Evolutionary conservation across 2,113 vertebrate genomes (phyloP), one percentile per base, ranked within the genome.

Genomic region (Beaufortia kweichowensis): DNA sequence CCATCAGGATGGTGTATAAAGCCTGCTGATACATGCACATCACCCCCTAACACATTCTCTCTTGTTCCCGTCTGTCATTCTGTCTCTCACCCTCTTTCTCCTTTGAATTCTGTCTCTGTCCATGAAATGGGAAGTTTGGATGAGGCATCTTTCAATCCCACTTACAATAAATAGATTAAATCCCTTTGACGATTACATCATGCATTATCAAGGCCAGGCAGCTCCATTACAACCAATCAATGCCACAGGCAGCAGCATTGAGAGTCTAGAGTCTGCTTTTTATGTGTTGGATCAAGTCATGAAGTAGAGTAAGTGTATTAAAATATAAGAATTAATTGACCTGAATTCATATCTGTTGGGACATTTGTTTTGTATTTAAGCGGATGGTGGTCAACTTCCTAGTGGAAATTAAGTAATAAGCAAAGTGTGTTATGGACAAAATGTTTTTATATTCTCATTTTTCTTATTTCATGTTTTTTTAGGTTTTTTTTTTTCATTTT

Each of bases 141-240:
- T 88, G 87, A 85, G 87, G 69, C 35, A 41, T 4, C 55, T 79
- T 86, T 83, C 87, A 88, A 90, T 90, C 90, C 90, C 91, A 88
- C 84, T 76, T 90, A 91, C 89, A 90, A 91, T 87, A 89, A 89
- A 88, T 87, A 87, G 90, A 95, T 95, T 92, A 95, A 95, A 93
- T 87, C 89, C 92, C 93, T 94, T 89, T 95, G 94, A 94, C 92
- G 93, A 93, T 95, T 94, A 91, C 95, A 93, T 96, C 94, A 96
- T 93, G 80, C 91, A 90, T 94, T 94, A 94, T 93, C 90, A 90
- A 91, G 86, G 91, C 86, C 90, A 90, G 90, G 90, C 91, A 90
- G 87, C 90, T 93, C 91, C 92, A 93, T 95, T 94, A 93, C 93
- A 94, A 89, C 87, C 78, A 87, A 91, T 92, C 92, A 90, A 90